Evolutionary conservation across 2,797 vertebrate genomes (phyloP), one percentile per base, ranked within the genome.

Genomic region (Gymnodraco acuticeps): DNA sequence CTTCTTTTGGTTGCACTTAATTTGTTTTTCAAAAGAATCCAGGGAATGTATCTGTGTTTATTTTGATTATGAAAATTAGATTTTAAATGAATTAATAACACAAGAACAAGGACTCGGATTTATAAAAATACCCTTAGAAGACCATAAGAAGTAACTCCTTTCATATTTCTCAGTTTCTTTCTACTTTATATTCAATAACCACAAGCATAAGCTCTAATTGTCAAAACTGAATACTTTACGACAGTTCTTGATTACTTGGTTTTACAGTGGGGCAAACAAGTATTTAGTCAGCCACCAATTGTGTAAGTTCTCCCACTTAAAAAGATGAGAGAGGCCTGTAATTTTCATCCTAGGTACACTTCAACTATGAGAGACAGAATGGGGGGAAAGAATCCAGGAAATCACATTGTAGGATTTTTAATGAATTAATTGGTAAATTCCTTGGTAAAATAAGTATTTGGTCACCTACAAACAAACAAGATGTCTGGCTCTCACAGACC

Each of bases 31-130:
- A 13, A 46, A 64, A 51, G 4, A 54, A 62, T 45, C 31, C 2
- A 31, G n/a, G 1, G 15, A 55, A 41, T 48, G 50, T n/a, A 43
- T 80, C 47, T 42, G 1, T 72, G 58, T 62, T 70, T 80, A 54
- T 74, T 73, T 84, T 66, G 13, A 75, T 55, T 43, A 4, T 71
- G 15, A 71, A 78, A 64, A 51, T 59, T 0, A n/a, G 12, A 56
- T 64, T 75, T 69, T 45, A 14, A 75, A 64, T 20, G 19, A 38
- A 0, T 0, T 23, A 59, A 47, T 15, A 33, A 58, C 13, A 54
- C 3, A 75, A 64, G 65, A 55, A 11, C 12, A 38, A 11, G 7
- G 51, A 51, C 73, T 51, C 33, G 43, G 3, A 14, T n/a, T 63
- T 64, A 54, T 41, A 61, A 58, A 58, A 61, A 50, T 16, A 0